Evolutionary conservation across 2,113 vertebrate genomes (phyloP), one percentile per base, ranked within the genome.

Genomic region (Serilophus lunatus): DNA sequence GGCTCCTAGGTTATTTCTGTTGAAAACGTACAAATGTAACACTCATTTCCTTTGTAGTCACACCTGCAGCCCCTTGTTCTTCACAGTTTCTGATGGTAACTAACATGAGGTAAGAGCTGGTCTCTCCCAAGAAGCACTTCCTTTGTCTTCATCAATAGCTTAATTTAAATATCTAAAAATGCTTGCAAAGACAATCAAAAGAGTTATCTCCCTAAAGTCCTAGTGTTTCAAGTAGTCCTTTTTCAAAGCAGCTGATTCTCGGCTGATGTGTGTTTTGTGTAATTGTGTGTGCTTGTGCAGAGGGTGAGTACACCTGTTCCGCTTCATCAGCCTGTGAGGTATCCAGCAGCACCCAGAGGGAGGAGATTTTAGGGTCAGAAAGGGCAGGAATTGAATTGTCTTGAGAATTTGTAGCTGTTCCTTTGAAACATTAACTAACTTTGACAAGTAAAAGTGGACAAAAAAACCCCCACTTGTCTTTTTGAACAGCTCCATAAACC

Each of bases 391-490:
- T 53, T 75, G n/a, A 57, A 79, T 36, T 38, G 38, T 26, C 45
- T 36, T 36, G 16, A 83, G 28, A 56, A 51, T 29, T 33, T 90
- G 23, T 8, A 49, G 18, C 24, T 82, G 26, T 71, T 54, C 33
- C 65, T 77, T 91, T 83, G n/a, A 70, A 61, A 77, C 9, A 14
- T 68, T 56, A 50, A 44, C 12, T 26, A 59, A 49, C 23, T 61
- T 69, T 4, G 6, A 13, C 36, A 71, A 69, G 51, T 42, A 71
- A 71, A 31, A 56, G 8, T 4, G 18, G 45, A 82, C 33, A 61
- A 45, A 86, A 44, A 31, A 4, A 3, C 0, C 0, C 0, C 16
- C 9, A 28, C 20, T 47, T 57, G 10, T 31, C 10, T 44, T 87
- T 68, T 53, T 44, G 44, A 60, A 65, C 31, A 69, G n/a, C 29